Base-by-base conservation (phyloP, 2,797 vertebrate genomes). In the Simalia tracyae region DNA sequence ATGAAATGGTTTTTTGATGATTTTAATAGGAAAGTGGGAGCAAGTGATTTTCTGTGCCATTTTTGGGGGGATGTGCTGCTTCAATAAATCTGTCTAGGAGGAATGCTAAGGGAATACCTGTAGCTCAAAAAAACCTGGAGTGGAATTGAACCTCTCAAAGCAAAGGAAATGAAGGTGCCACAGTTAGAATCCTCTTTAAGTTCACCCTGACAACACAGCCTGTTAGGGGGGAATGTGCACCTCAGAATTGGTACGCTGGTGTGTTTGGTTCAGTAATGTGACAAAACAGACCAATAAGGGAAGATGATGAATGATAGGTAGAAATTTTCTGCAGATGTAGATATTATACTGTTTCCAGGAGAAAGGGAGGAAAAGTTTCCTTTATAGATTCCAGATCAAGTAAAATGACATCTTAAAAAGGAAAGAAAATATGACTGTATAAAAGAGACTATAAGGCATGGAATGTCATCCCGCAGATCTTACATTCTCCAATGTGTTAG, bases 231-330 rank as follows among this genome's bases (percentile, higher is more conserved):
- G 42, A 93, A 5, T n/a, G 91, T 87, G 46, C 90, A 66, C 84
- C 76, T 85, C 92, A 81, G 90, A 94, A 92, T 66, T 19, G 93
- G 93, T 59, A 56, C 22, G 90, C 92, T 76, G 91, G 66, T 84
- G 93, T 90, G 61, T 88, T 92, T 56, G 17, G 90, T 72, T 68
- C 86, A 89, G 68, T 91, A 57, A 94, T 88, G 86, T 88, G 90
- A 93, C 94, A 93, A 91, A 93, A 91, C 92, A 94, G 59, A 54
- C 81, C 91, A 95, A 86, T 89, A 93, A 94, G 88, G 54, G 91
- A 87, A 95, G 90, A 92, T 36, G 84, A 94, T 64, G 84, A 12
- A 1, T 72, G 59, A 4, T 84, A 66, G 50, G 81, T 89, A 93
- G 89, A 88, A 81, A 81, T 90, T 88, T 56, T 92, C 91, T 85